Base-by-base conservation (phyloP, 2,797 vertebrate species). In the Tinamus major region DNA sequence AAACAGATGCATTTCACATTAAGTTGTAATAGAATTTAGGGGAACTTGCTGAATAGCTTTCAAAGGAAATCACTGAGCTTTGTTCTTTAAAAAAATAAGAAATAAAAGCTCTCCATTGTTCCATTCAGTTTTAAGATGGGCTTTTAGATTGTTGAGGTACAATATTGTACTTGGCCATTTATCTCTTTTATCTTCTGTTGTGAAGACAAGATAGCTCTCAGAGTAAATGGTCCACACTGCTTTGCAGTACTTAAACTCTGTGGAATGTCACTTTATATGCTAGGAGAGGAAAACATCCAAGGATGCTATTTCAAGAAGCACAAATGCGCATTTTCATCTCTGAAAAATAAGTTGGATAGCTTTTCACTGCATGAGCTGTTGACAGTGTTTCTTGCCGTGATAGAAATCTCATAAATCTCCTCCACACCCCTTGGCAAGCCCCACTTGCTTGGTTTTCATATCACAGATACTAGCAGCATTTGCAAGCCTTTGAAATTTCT, bases 161-260 rank as follows among this genome's bases (percentile, higher is more conserved):
- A 94, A 87, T 94, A 89, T 71, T 89, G 86, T 92, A 87, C 70
- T 90, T 10, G 29, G 87, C 89, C 92, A 92, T 96, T 95, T 92
- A 87, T 93, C 87, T 87, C 62, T 96, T 96, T 95, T 87, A 94
- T 95, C 92, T 90, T 95, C 89, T 94, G 67, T 89, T 89, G 78
- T 88, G 74, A 89, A 87, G 93, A 93, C 72, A 83, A 74, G 89
- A 87, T 91, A 88, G 91, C 85, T 90, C 59, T 94, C 20, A 1
- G 31, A 26, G 31, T 48, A 90, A 96, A 93, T 75, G 75, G 71
- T 61, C 85, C 61, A 70, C 7, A 12, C 72, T 92, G 68, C 63
- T 92, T 77, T 87, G 31, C 80, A n/a, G 10, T 79, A 59, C 86
- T 94, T 89, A 93, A 96, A 96, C 86, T 90, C 72, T 74, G 63